A percentile compares a stretch with the other conserved stretches of the same genome.
These are phyloP conservation scores for Andrena chrysosceles DNA, from an alignment of 2,888 invertebrate genomes.

Conservation along the genomic window DNA sequence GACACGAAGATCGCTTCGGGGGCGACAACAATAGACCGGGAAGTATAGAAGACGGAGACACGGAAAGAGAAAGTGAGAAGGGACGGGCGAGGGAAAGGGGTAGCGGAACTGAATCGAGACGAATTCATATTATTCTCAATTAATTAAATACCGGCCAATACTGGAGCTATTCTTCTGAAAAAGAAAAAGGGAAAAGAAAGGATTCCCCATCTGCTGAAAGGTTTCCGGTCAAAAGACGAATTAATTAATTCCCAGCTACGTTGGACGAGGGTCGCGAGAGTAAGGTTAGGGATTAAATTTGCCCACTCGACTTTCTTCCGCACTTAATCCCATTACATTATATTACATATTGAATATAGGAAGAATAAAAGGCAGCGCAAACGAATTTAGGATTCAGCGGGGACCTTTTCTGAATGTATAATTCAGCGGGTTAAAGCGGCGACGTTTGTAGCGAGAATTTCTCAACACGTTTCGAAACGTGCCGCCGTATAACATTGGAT, in stretches of 20 bases:
- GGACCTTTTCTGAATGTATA: constrained; percentile 54
- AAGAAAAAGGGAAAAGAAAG: constrained; percentile 14
- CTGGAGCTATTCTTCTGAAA: constrained; percentile 5
- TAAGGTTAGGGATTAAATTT: constrained; percentile 41
- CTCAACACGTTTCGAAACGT: constrained; percentile 33
- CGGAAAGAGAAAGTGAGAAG: constrained; percentile 38
- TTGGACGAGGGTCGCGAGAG: constrained; percentile 5
- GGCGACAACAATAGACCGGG: constrained; percentile 59
- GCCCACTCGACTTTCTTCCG: constrained; percentile 32
- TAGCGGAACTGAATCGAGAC: constrained; percentile 39
- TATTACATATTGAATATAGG: constrained; percentile 40
- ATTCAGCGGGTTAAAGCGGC: constrained; percentile 41
- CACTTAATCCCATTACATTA: constrained; percentile 34
- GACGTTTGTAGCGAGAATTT: constrained; percentile 30
- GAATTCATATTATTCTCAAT: constrained; percentile 69
- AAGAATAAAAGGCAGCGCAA: constrained; percentile 47
- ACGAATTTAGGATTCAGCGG: constrained; percentile 56
- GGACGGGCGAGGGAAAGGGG: constrained; percentile 1
- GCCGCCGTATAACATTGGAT: constrained; percentile 40
- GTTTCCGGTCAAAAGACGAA: constrained; percentile 54
- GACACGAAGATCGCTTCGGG: constrained; percentile 35
- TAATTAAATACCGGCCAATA: constrained; percentile 68
- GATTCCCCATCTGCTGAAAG: constrained; percentile 43
- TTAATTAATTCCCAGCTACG: constrained; percentile 62
- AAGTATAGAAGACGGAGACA: constrained; percentile 40